Conservation (phyloP, 2,888 invertebrate genomes). For the Trissoscelio sp. region DNA sequence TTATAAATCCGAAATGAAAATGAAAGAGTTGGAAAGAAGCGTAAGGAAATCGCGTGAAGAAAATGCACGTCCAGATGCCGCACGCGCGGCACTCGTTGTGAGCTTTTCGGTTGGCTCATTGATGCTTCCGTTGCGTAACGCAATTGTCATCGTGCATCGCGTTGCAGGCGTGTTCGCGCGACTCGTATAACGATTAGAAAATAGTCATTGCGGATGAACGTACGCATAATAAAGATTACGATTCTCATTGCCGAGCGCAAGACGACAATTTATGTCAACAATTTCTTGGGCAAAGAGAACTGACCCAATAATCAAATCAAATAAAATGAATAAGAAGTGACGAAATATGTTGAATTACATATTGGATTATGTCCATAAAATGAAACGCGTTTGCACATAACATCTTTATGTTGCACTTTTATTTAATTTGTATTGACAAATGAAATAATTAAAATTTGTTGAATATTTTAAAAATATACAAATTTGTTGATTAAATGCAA, state of each 20-base stretch:
- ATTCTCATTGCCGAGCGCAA: slow-evolving; percentile 44
- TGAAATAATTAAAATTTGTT: no score
- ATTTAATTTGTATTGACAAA: no score
- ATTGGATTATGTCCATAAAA: slow-evolving; percentile 23
- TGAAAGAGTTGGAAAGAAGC: no score
- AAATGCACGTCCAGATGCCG: slow-evolving; percentile 24
- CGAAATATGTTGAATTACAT: slow-evolving; percentile 33
- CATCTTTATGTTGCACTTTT: slow-evolving; percentile 8
- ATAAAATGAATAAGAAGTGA: slow-evolving; percentile 30
- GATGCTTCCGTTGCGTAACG: slow-evolving; percentile 64
- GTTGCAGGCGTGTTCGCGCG: slow-evolving; percentile 60
- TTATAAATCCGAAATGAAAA: no score
- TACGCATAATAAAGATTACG: slow-evolving; percentile 61
- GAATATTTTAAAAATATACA: no score
- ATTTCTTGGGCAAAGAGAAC: slow-evolving; percentile 38
- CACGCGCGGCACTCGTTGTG: slow-evolving; percentile 34
- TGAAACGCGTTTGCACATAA: slow-evolving; percentile 3
- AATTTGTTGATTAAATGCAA: no score
- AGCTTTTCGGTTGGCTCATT: slow-evolving; percentile 63
- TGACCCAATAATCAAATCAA: slow-evolving; percentile 57
- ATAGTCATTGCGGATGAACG: slow-evolving; percentile 56
- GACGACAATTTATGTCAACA: slow-evolving; percentile 55
- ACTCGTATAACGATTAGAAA: slow-evolving; percentile 62
- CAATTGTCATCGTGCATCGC: slow-evolving; percentile 63
- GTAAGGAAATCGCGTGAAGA: slow-evolving; percentile 26